Base-by-base conservation (phyloP, 2,113 vertebrate species). In the Colius striatus region DNA sequence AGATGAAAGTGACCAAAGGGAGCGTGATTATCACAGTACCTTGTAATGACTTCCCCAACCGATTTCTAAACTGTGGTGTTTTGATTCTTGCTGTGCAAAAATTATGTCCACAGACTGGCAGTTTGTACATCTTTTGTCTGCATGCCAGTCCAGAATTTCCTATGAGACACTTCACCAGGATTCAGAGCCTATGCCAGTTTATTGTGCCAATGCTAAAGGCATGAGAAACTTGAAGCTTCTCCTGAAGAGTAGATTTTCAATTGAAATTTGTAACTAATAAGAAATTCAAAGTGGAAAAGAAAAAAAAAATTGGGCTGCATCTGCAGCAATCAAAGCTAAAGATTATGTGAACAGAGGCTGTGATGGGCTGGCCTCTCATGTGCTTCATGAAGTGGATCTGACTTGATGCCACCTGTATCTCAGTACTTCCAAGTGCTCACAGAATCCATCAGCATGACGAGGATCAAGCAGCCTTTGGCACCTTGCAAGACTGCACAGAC, bases 391-490 rank as follows among this genome's bases (percentile, higher is more conserved):
- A 84, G 48, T 29, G n/a, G 17, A 58, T 84, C 54, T 32, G n/a
- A 71, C 58, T 71, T 47, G 22, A 32, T 43, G 27, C 5, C 43
- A 55, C 16, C 25, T 34, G 10, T 19, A 5, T 22, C 57, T 58
- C 41, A 21, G 30, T 11, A 6, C 7, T 84, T 60, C 34, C 50
- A 66, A 45, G 17, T 12, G 21, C 51, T 77, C 73, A 22, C 17
- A 82, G 22, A 1, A 1, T 58, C 65, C 25, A 23, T 29, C 57
- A 87, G 38, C 26, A 7, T 73, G 67, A 43, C 1, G 2, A 87
- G 22, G 29, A 73, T 13, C 48, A 60, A 68, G 73, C 67, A 34
- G 41, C 1, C 3, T 25, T 60, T 0, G 0, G 32, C 21, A 45
- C 10, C n/a, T 72, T 86, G 58, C 34, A 75, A 66, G 36, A 60